phyloP scores from a whole-genome alignment of 1,140 invertebrate genomes.

The Trichonephila clavata region DNA sequence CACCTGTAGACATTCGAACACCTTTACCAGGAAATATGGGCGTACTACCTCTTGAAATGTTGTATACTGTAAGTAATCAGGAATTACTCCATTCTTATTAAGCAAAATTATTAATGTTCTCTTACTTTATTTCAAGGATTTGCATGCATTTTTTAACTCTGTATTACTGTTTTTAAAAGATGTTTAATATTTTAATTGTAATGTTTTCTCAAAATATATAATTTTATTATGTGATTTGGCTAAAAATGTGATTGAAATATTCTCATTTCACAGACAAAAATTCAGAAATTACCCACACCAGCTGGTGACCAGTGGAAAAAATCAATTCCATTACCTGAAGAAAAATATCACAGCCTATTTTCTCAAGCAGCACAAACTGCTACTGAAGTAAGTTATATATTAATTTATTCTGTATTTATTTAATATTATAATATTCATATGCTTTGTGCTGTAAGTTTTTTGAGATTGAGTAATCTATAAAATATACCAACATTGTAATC shows the following conservation, averaged over 20 bases:
- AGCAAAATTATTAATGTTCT: too few relatives aligned
- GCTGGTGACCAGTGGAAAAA: constrained; percentile 48
- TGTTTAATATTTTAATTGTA: constrained; percentile 34
- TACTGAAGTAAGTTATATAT: constrained; percentile 27
- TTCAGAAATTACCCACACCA: constrained; percentile 3
- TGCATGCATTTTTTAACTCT: neutral
- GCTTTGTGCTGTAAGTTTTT: neutral
- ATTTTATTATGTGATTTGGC: too few relatives aligned
- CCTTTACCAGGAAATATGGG: constrained; percentile 87
- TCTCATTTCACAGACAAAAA: neutral
- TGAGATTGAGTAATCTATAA: neutral
- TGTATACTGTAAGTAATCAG: constrained; percentile 44
- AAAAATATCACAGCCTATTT: constrained; percentile 43
- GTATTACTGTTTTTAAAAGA: neutral
- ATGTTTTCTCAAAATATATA: too few relatives aligned
- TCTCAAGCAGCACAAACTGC: constrained; percentile 18
- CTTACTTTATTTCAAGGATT: neutral
- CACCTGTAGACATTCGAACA: constrained; percentile 85
- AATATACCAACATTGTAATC: too few relatives aligned
- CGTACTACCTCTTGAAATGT: constrained; percentile 81
- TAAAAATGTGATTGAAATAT: too few relatives aligned
- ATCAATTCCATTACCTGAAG: constrained; percentile 26
- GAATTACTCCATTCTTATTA: too few relatives aligned
- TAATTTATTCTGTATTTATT: neutral
- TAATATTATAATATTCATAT: neutral